Base-by-base conservation (phyloP, 1,140 invertebrate genomes). In the Caerostris darwini region DNA sequence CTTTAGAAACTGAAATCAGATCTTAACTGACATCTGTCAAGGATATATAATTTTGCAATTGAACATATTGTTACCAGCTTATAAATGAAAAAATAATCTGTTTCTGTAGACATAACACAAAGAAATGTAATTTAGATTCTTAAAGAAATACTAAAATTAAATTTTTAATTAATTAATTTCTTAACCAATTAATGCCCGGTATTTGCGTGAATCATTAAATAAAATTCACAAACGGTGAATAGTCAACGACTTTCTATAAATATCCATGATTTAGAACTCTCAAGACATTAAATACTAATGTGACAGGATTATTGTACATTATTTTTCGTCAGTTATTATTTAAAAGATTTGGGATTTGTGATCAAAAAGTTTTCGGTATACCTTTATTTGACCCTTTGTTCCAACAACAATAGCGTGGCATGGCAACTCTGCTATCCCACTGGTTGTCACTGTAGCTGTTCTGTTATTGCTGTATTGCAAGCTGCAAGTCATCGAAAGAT, bases 381-480 rank as follows among this genome's bases (percentile, higher is more conserved):
- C 96, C 95, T 96, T 96, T 77, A 98, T 96, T 8, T 95, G 97
- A 81, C 97, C 97, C 95, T 97, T 97, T 5, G 97, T 97, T 71
- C 98, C 98, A 95, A 97, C 96, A 59, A 98, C 96, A 50, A 96
- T 95, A 4, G 97, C 97, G 95, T 97, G 97, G 95, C 97, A 97
- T 3, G 97, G 96, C 93, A 98, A 95, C n/a, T 96, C 93, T 1
- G 97, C 95, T 87, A 95, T 96, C 6, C 96, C 95, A 90, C 97
- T 96, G 7, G 97, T 97, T 8, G 96, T 96, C 5, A 98, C 96
- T 3, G 97, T 97, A 1, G 97, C 97, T 1, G 97, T 97, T 94
- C 97, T 97, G 81, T 97, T 97, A 54, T 97, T 96, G 8, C 96
- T 96, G 95, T 97, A 98, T 61, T 96, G 96, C 2, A 98, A 95